Evolutionary conservation across 1,140 invertebrate genomes (phyloP).

Genomic region (Cherax destructor): DNA sequence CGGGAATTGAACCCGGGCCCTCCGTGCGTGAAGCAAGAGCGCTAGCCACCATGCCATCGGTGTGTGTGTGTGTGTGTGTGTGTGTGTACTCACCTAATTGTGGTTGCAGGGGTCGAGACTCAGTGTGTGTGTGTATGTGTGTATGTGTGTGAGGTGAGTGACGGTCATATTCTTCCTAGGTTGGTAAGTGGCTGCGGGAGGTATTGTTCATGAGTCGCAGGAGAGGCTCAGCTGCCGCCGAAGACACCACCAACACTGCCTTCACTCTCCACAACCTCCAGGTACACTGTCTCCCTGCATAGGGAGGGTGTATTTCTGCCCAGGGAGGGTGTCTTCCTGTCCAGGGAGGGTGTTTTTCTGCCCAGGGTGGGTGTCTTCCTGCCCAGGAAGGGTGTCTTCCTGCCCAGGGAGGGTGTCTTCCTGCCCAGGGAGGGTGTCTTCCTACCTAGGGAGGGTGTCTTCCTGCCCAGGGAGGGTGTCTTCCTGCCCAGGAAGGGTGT

Average conservation of each 20-base stretch:
- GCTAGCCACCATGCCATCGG: too few relatives aligned
- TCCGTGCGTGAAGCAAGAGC: too few relatives aligned
- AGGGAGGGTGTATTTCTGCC: too few relatives aligned
- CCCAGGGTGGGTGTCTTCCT: background rate
- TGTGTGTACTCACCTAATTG: too few relatives aligned
- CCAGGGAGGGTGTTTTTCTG: background rate
- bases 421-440: too few relatives aligned
- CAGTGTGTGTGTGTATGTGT: background rate
- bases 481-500: too few relatives aligned
- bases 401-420: background rate
- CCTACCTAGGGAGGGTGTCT: too few relatives aligned
- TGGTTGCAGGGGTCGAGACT: too few relatives aligned
- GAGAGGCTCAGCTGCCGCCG: slow-evolving; percentile 7
- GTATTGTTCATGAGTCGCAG: slow-evolving; percentile 46
- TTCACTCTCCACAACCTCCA: slow-evolving; percentile 47
- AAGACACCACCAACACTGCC: slow-evolving; percentile 4
- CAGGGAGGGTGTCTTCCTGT: background rate
- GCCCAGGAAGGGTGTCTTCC: background rate
- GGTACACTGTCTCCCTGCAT: background rate
- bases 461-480: too few relatives aligned
- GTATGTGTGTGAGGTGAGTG: too few relatives aligned
- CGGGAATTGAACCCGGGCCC: too few relatives aligned
- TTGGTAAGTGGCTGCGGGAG: slow-evolving; percentile 54
- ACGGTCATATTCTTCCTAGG: background rate
- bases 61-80: too few relatives aligned